These are phyloP conservation scores for Steinernema hermaphroditum DNA, from an alignment of 2,888 invertebrate species.

Conservation along the genomic window DNA sequence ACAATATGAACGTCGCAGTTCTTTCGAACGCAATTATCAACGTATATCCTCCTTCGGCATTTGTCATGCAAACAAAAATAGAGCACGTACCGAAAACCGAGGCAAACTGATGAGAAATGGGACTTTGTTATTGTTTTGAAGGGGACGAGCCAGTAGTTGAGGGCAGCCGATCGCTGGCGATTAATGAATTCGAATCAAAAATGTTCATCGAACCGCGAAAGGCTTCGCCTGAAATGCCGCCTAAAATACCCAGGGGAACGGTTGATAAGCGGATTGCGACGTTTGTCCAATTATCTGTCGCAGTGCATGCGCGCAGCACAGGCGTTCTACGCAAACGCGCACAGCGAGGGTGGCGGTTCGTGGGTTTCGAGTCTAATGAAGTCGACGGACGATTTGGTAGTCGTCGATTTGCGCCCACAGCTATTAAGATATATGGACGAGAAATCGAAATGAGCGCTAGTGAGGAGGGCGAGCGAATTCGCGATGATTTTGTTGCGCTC, in stretches of 20 bases:
- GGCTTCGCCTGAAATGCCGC: neutral
- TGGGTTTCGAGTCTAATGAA: conserved; percentile 6
- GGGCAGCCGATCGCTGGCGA: neutral
- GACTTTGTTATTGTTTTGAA: neutral
- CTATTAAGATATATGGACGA: conserved; percentile 15
- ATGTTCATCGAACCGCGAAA: conserved; percentile 9
- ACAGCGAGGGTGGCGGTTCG: neutral
- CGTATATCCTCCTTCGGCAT: too few relatives aligned
- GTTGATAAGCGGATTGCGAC: conserved; percentile 30
- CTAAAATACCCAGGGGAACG: conserved; percentile 22
- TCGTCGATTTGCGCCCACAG: conserved; percentile 10
- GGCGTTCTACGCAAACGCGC: neutral
- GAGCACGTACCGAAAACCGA: too few relatives aligned
- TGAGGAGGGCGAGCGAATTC: neutral
- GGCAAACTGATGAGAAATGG: neutral
- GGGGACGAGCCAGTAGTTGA: neutral
- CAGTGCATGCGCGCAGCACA: neutral
- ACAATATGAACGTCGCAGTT: too few relatives aligned
- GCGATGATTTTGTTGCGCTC: conserved; percentile 15
- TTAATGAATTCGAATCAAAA: conserved; percentile 25
- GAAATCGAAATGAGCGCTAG: conserved; percentile 1
- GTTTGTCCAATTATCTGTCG: conserved; percentile 30
- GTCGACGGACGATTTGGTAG: conserved; percentile 8
- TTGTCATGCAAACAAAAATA: too few relatives aligned
- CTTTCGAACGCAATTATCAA: too few relatives aligned